Evolutionary conservation across 2,113 vertebrate species (phyloP), one percentile per base, ranked within the genome.

Genomic region (Acrocephalus kingi): DNA sequence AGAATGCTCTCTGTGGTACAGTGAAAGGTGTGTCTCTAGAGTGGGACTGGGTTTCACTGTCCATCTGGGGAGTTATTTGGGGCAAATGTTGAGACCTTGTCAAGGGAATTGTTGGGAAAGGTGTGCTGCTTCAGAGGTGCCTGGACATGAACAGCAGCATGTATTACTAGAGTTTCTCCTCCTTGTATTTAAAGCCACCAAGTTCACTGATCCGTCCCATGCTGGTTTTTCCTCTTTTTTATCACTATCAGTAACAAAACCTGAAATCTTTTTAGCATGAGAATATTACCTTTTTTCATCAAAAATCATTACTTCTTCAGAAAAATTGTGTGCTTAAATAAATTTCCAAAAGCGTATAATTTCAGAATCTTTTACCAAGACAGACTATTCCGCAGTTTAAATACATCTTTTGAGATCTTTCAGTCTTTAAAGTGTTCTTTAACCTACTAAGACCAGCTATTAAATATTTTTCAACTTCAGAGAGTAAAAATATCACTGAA

Each of bases 401-500:
- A 72, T 48, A 64, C 5, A 33, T 43, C 19, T 90, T 77, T 62
- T 66, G 74, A 63, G 31, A 28, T 24, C 20, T 71, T 88, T 84
- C 8, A 10, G 5, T 62, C 39, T 59, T 74, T 58, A 33, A 61
- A 73, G 2, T 24, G 1, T 55, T 91, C 64, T 87, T 83, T 71
- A 85, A 83, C 37, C 12, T 77, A 31, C 67, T 90, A 73, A 93
- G 62, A 56, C 17, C 51, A 68, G 11, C 39, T 84, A 39, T 61
- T 73, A 91, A 93, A 55, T 76, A 23, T 85, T 80, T 88, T 88
- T 86, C 51, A 24, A 39, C 69, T 92, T 88, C 28, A 68, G 39
- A 69, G 14, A 52, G 24, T 74, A 64, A 83, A 93, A 93, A 68
- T 93, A 58, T 19, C 3, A 41, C 20, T 63, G 51, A 87, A 49